Evolutionary conservation across 2,113 vertebrate species (phyloP), one percentile per base, ranked within the genome.

Genomic region (Hyperopisus bebe): DNA sequence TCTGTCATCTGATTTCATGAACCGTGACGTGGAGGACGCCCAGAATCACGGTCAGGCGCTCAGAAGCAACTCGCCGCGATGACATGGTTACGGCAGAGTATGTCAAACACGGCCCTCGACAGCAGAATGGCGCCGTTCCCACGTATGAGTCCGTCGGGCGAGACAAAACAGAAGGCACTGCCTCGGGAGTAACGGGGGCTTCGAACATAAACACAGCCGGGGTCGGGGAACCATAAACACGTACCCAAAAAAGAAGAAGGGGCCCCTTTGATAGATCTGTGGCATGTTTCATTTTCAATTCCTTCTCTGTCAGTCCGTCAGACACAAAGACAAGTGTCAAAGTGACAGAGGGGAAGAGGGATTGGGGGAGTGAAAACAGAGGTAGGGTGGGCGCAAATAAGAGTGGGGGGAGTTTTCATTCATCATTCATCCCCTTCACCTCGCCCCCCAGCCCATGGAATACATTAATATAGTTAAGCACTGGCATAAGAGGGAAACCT

Each of bases 251-350:
- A 92, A 89, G 92, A 90, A 90, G 92, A 93, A 93, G 84, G 74
- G 74, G 74, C 31, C 91, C 91, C 58, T 91, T 77, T 27, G 87
- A 95, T 92, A 93, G 90, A 94, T 95, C 91, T 94, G 92, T 93
- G 95, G 94, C 93, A 95, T 94, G 94, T 92, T 88, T 90, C 92
- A 94, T 93, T 95, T 95, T 95, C 90, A 94, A 91, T 92, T 93
- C 91, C 92, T 95, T 94, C 92, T 90, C 91, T 70, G 62, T 70
- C 62, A 70, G 62, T 70, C 62, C 27, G 90, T 91, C 85, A 89
- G 85, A 95, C 92, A 95, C 93, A 94, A 94, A 95, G 93, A 93
- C 90, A 42, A 92, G 94, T 95, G 94, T 95, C 94, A 95, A 96
- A 95, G 93, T 95, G 89, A 93, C 74, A 77, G 83, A 88, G 89